Percentiles rank a stretch among this genome's conserved stretches.
Conservation (phyloP, 2,113 vertebrate species). For the Daphoenositta chrysoptera region DNA sequence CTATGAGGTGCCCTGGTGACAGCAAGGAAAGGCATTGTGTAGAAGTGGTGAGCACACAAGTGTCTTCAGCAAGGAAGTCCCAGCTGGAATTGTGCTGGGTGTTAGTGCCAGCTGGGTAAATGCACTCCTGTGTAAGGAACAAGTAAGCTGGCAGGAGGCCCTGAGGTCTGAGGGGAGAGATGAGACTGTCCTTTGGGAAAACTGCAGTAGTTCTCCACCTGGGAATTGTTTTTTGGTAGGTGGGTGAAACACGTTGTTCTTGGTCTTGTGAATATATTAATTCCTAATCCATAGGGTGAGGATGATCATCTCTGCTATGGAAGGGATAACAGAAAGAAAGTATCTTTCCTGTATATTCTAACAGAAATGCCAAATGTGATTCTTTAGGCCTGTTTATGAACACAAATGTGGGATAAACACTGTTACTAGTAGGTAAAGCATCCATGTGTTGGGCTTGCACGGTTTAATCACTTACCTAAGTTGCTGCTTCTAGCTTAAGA, state of each 20-base stretch:
- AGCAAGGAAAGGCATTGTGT: background rate
- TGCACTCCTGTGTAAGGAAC: background rate
- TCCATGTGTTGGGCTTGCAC: background rate
- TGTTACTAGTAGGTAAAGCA: background rate
- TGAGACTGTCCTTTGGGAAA: background rate
- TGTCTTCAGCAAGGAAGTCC: background rate
- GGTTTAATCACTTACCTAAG: background rate
- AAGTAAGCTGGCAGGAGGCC: background rate
- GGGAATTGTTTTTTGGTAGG: background rate
- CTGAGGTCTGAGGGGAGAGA: background rate
- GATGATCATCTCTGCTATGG: background rate
- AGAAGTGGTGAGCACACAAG: background rate
- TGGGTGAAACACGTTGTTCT: fast-evolving
- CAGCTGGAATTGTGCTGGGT: background rate
- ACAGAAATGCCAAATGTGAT: background rate
- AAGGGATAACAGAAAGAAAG: background rate
- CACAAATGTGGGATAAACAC: background rate
- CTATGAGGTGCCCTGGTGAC: background rate
- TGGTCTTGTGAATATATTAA: background rate
- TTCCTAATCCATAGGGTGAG: background rate
- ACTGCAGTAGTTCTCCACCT: background rate
- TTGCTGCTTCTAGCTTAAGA: background rate
- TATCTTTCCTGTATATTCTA: background rate
- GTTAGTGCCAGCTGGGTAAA: background rate
- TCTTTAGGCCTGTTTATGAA: background rate